Evolutionary conservation across 2,888 invertebrate genomes (phyloP), one percentile per base, ranked within the genome.

Genomic region (Dryocosmus kuriphilus): DNA sequence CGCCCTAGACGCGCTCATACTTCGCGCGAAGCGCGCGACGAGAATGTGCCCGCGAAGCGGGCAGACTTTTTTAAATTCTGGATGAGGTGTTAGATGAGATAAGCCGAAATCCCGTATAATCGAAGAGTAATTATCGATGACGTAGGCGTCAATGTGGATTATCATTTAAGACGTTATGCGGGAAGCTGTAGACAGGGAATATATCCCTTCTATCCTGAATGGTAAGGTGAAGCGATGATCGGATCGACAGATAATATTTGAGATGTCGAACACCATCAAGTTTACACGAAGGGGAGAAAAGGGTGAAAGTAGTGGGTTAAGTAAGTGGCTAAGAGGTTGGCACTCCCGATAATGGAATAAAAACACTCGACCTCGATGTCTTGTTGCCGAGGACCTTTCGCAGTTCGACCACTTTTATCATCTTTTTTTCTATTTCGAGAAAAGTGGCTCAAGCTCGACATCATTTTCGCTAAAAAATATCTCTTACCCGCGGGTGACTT

Each of bases 281-380:
- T 51, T n/a, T 85, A 80, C 84, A 80, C 75, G 83, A 80, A 77
- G 78, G 78, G 79, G 74, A 82, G 82, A 71, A 76, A 77, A 78
- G 85, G 84, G 79, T 81, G 85, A 84, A 86, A 85, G 84, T 85
- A 81, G 84, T 82, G 83, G 88, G 84, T 87, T 84, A 85, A 87
- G 85, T 62, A 57, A 57, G 77, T 75, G 60, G 71, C 51, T 71
- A 71, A 71, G 71, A 71, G 71, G 75, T 79, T 86, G 85, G 81
- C 80, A 82, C 80, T 77, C 82, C 83, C 76, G 83, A 88, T 90
- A 90, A 90, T 90, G 90, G 90, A 90, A 90, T 90, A 90, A 90
- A 90, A 90, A 90, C 90, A 90, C 90, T 90, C 88, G 87, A 89
- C 88, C 87, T 79, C 46, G 32, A 71, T 71, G 71, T 71, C 51